Base-by-base conservation (phyloP, 2,113 vertebrate species). In the Cranoglanis bouderius region DNA sequence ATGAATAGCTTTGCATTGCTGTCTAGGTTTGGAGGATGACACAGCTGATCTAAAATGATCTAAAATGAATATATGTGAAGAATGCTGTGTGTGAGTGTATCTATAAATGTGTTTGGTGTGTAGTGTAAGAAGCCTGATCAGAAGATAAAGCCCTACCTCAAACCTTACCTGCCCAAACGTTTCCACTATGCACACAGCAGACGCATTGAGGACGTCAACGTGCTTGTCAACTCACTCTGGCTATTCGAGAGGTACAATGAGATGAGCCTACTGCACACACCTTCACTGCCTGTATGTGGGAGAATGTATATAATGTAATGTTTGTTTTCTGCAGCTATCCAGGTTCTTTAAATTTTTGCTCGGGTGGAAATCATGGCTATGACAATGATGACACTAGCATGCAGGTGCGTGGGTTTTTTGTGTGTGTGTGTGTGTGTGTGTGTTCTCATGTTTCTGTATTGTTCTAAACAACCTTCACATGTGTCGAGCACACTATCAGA, bases 341-440 rank as follows among this genome's bases (percentile, higher is more conserved):
- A 0, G 93, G 93, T 1, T 95, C 95, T 8, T 84, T 95, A 19
- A 90, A 43, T 0, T 95, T 94, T 91, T 96, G 96, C 53, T 85
- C 92, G 0, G 95, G 95, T 2, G 96, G 96, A 0, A 65, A 85
- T 53, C 96, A 96, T 4, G 96, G 96, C 83, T 96, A 95, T 3
- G 96, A 96, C 88, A 96, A 96, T 21, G 95, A 96, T 14, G 90
- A 32, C 1, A 91, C 90, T 51, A 95, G 93, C 90, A 96, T 96
- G 96, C 94, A 95, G 18, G 96, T 96, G 85, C 93, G 94, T 49
- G 10, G 16, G 19, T 82, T 59, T 4, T 59, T 16, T 77, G 21
- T 67, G 51, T n/a, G 63, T 82, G 19, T 81, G 29, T 67, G 0
- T 74, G 70, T 78, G 93, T 12, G 32, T 67, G 1, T 16, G 32